Evolutionary conservation across 2,797 vertebrate genomes (phyloP), one percentile per base, ranked within the genome.

Genomic region (Sebastes cheni): DNA sequence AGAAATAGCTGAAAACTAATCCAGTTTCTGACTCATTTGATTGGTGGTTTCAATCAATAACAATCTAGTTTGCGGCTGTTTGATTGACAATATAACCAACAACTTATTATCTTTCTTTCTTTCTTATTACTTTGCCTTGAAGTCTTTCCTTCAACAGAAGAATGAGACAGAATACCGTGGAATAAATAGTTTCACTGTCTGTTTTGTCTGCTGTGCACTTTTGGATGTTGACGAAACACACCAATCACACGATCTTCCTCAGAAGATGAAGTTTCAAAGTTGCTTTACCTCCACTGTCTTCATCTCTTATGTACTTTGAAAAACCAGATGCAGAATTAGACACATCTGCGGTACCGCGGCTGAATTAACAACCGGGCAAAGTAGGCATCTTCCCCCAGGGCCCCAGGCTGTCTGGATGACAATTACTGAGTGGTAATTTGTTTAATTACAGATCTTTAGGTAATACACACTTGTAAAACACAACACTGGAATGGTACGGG

Each of bases 1-100:
- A 72, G 42, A 67, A 71, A 65, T 22, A 5, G 8, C 34, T 68
- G 65, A 34, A 70, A 58, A 59, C 27, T 2, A 60, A 71, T 60
- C 20, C 7, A 52, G 30, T 77, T 56, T 64, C n/a, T n/a, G 8
- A 54, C 4, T 22, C 16, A 67, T 56, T 27, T 61, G 20, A 56
- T 62, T 64, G 5, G 52, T 70, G 59, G 25, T n/a, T 72, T 67
- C 61, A 59, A 65, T 78, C 59, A 69, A 65, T 74, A 50, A 58
- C 30, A 34, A 55, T 50, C 46, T 46, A n/a, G 55, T 72, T 67
- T 62, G 22, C 2, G 1, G 23, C 22, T 39, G 39, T 67, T 36
- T 54, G n/a, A 60, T 14, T 60, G 66, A 22, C 14, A 8, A 42
- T 30, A 61, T 23, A 34, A 64, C 27, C 50, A 65, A 27, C 18